Evolutionary conservation across 2,888 invertebrate genomes (phyloP).

Genomic region (Alviniconcha strummeri): DNA sequence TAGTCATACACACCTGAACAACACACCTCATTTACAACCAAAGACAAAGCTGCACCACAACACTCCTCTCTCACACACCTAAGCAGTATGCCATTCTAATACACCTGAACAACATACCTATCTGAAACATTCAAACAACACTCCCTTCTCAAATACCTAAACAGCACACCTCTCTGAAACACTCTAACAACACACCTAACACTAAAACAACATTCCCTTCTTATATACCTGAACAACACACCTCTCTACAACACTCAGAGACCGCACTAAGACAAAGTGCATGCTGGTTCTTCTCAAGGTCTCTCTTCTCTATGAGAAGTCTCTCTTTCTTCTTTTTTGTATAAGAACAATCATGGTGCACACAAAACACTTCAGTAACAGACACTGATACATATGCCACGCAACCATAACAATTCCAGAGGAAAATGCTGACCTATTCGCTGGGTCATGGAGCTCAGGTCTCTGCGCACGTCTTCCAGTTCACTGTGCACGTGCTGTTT

Average conservation of each 20-base stretch:
- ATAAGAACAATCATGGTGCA: background rate
- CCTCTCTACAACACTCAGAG: no score
- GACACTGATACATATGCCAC: background rate
- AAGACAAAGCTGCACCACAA: background rate
- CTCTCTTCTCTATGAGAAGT: no score
- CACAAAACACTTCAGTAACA: background rate
- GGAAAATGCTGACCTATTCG: slow-evolving; percentile 23
- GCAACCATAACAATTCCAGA: background rate
- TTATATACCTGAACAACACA: no score
- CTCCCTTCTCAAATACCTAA: no score
- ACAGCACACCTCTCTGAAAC: no score
- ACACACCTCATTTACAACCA: background rate
- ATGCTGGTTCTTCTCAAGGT: no score
- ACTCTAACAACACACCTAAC: no score
- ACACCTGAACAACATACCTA: background rate
- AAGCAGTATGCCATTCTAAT: background rate
- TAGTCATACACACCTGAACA: background rate
- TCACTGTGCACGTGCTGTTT: slow-evolving; percentile 10
- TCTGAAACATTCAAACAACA: background rate
- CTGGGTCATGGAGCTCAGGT: slow-evolving; percentile 12
- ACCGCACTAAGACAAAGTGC: no score
- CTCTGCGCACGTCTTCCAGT: slow-evolving; percentile 22
- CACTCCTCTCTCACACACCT: background rate
- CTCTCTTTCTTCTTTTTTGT: no score
- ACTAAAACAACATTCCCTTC: no score